Conservation (phyloP, 2,888 invertebrate genomes). For the Andrena bicolor region DNA sequence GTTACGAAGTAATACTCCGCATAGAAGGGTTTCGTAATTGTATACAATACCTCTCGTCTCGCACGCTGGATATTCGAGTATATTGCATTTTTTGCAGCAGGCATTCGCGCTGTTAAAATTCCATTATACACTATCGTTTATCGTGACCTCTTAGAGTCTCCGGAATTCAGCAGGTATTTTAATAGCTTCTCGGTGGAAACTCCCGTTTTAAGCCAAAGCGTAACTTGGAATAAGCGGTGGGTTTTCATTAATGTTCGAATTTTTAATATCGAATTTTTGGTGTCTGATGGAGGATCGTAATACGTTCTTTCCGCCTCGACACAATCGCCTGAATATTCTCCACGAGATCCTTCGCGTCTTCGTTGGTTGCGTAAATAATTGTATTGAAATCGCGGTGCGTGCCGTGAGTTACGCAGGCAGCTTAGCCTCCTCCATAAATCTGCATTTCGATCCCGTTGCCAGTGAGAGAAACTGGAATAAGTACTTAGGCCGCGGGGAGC, state of each 20-base stretch:
- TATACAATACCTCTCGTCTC: too few species aligned
- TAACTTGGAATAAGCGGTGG: not conserved
- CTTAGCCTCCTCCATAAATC: constrained; percentile 48
- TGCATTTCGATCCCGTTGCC: constrained; percentile 52
- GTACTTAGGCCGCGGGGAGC: not conserved
- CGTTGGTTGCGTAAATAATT: not conserved
- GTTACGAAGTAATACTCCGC: too few species aligned
- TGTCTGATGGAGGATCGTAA: too few species aligned
- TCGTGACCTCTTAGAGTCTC: not conserved
- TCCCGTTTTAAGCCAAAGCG: not conserved
- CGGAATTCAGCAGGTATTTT: not conserved
- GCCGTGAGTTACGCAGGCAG: not conserved
- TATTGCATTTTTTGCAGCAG: not conserved
- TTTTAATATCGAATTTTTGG: too few species aligned
- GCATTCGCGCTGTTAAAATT: not conserved
- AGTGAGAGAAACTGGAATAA: constrained; percentile 22
- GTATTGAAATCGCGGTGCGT: not conserved
- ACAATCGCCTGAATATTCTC: not conserved
- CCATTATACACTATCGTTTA: not conserved
- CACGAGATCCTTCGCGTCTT: not conserved
- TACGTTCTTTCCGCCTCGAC: too few species aligned
- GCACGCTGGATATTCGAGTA: too few species aligned
- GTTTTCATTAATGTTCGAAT: not conserved
- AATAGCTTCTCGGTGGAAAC: not conserved
- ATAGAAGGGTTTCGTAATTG: too few species aligned